phyloP scores from a whole-genome alignment of 2,888 invertebrate genomes.

The Adineta ricciae region DNA sequence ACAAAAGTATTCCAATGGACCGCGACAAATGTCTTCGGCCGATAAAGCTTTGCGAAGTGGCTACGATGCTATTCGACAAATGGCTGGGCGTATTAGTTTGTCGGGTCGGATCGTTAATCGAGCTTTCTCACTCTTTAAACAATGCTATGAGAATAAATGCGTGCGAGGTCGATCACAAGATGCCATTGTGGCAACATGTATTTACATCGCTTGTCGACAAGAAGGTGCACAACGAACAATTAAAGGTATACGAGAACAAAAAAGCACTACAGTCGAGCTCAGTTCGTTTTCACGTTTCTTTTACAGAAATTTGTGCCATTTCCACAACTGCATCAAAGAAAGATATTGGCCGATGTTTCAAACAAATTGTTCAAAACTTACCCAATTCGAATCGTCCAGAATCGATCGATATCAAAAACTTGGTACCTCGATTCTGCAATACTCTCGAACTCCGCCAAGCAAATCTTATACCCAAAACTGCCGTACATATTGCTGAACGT shows the following conservation, averaged over 20 bases:
- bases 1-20: background rate
- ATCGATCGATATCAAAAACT: conserved; percentile 22
- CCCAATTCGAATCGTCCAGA: conserved; percentile 15
- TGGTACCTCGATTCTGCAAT: conserved; percentile 31
- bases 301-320: conserved; percentile 25
- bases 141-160: conserved; percentile 30
- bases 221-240: conserved; percentile 97
- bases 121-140: background rate
- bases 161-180: conserved; percentile 74
- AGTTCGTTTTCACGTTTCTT: too few species aligned
- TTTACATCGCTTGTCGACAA: conserved; percentile 95
- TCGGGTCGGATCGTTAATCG: background rate
- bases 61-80: background rate
- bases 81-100: conserved; percentile 5
- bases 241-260: conserved; percentile 55
- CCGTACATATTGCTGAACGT: conserved; percentile 87
- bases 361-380: conserved; percentile 20
- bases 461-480: conserved; percentile 60
- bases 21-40: background rate
- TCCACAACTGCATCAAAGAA: conserved; percentile 68
- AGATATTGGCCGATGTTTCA: conserved; percentile 80
- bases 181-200: conserved; percentile 92
- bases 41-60: background rate
- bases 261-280: too few species aligned
- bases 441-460: conserved; percentile 28